Conservation (phyloP, 2,888 invertebrate genomes). For the Sphaerophoria rueppellii region DNA sequence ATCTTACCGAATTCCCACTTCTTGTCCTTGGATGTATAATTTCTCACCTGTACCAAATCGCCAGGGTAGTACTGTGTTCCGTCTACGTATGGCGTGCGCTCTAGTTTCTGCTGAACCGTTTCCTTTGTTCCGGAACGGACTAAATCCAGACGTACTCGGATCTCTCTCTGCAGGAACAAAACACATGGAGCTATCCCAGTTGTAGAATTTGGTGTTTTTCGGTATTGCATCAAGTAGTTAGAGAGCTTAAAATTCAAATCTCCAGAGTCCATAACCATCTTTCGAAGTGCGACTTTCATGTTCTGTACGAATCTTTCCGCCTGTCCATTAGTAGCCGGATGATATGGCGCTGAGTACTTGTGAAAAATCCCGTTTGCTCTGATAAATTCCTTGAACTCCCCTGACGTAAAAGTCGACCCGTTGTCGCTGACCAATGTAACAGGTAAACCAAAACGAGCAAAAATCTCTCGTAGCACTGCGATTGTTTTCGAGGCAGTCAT, state of each 20-base stretch:
- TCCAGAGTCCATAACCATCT: constrained; percentile 18
- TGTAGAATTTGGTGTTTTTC: neutral
- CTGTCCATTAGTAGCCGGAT: constrained; percentile 46
- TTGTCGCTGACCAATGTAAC: neutral
- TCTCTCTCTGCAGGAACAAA: constrained; percentile 28
- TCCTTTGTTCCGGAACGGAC: neutral
- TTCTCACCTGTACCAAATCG: constrained; percentile 1
- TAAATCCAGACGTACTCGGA: constrained; percentile 1
- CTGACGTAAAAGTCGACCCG: neutral
- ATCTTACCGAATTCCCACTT: constrained; percentile 35
- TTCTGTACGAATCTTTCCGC: constrained; percentile 74
- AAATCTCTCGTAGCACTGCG: neutral
- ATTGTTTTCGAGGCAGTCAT: constrained; percentile 1
- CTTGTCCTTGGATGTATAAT: constrained; percentile 21
- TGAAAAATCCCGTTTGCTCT: neutral
- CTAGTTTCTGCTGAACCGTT: neutral
- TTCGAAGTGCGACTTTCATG: constrained; percentile 55
- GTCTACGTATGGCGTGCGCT: neutral
- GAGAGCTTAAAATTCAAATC: constrained; percentile 22
- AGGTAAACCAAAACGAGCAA: constrained; percentile 5
- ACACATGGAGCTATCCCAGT: constrained; percentile 36
- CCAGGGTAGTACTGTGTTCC: constrained; percentile 5
- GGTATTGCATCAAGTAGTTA: constrained; percentile 28
- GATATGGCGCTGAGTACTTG: neutral
- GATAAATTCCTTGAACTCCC: neutral